Conservation (phyloP, 2,797 vertebrate species). For the Poeciliopsis presidionis region DNA sequence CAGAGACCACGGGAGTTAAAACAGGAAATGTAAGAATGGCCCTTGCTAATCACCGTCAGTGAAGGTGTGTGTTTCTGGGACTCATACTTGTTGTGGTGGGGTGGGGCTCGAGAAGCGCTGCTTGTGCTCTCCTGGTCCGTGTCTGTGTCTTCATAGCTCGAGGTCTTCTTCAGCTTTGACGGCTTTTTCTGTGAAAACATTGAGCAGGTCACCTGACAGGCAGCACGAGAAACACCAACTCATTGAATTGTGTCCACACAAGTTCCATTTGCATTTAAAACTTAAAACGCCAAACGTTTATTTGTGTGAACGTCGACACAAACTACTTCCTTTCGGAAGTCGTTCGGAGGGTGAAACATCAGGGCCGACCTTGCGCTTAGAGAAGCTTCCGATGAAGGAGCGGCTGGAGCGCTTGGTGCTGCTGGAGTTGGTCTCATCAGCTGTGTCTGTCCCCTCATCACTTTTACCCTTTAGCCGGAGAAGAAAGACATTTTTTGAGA, state of each 20-base stretch:
- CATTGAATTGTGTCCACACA: neutral
- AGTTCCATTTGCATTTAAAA: neutral
- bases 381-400: constrained; percentile 89
- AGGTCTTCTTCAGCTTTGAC: constrained; percentile 86
- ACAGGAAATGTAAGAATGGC: neutral
- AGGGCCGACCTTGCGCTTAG: constrained; percentile 89
- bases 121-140: constrained; percentile 87
- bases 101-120: constrained; percentile 80
- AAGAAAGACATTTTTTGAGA: neutral
- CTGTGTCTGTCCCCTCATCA: constrained; percentile 84
- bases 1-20: neutral
- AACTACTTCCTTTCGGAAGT: neutral
- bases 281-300: neutral
- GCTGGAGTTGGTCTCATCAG: constrained; percentile 81
- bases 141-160: constrained; percentile 90
- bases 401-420: constrained; percentile 81
- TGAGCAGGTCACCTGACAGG: neutral
- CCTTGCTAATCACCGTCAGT: neutral
- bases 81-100: constrained; percentile 84
- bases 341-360: neutral
- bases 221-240: neutral
- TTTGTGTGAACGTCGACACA: neutral
- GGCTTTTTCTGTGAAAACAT: constrained; percentile 88
- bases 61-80: constrained; percentile 3
- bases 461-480: constrained; percentile 79